Percentiles rank a stretch among this genome's conserved stretches.
Conservation (phyloP, 2,113 vertebrate genomes). For the Pedionomus torquatus region DNA sequence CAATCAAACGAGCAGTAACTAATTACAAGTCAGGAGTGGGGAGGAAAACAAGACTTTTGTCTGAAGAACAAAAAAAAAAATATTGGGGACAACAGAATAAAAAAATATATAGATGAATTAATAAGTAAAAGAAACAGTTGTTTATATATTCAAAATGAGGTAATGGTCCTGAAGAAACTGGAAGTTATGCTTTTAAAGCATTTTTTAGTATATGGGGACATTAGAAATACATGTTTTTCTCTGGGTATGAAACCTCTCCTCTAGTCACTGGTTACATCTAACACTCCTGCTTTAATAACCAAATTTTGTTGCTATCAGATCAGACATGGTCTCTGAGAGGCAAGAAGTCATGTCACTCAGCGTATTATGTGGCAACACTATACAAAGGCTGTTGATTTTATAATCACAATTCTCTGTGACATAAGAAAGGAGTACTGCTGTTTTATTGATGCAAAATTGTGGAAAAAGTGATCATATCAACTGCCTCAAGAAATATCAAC, state of each 20-base stretch:
- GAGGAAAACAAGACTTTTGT: background rate
- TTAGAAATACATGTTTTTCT: background rate
- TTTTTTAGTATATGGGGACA: background rate
- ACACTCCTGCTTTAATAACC: background rate
- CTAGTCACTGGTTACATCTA: background rate
- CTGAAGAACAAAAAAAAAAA: background rate
- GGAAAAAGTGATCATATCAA: background rate
- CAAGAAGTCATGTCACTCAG: background rate
- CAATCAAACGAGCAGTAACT: slow-evolving; percentile 68
- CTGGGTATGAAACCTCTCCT: background rate
- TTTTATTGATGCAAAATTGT: background rate
- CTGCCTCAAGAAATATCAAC: background rate
- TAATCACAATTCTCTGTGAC: background rate
- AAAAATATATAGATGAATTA: slow-evolving; percentile 44
- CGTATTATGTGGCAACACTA: background rate
- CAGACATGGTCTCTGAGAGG: background rate
- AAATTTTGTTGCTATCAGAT: background rate
- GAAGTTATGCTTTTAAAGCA: background rate
- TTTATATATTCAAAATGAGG: background rate
- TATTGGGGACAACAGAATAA: background rate
- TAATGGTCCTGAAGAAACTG: background rate
- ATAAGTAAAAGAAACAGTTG: background rate
- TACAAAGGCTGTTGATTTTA: background rate
- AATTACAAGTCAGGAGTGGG: slow-evolving; percentile 42
- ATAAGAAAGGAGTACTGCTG: background rate